Conservation (phyloP, 2,797 vertebrate genomes). For the Neosilurus hyrtlii region DNA sequence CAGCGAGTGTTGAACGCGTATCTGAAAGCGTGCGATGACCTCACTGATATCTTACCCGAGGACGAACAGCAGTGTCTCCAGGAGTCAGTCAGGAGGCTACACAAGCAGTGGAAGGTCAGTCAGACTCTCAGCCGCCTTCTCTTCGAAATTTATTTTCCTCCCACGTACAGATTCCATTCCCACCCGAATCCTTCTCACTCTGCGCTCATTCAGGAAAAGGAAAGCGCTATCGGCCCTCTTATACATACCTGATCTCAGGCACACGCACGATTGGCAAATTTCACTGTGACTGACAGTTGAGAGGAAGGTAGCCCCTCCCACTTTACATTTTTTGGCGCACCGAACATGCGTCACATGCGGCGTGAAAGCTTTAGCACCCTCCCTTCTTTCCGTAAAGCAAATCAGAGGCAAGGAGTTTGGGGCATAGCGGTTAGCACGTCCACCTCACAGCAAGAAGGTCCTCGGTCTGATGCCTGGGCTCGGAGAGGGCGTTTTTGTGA, state of each 20-base stretch:
- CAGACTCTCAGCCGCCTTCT: neutral
- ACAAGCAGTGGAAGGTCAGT: slow-evolving; percentile 96
- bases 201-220: neutral
- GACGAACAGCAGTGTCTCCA: slow-evolving; percentile 90
- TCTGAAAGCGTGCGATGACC: slow-evolving; percentile 95
- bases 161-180: neutral
- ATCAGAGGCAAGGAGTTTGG: too few relatives aligned
- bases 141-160: neutral
- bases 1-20: slow-evolving; percentile 91
- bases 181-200: neutral
- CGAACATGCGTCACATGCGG: neutral
- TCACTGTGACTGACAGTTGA: neutral
- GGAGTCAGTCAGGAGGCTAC: slow-evolving; percentile 91
- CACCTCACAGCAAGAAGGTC: too few relatives aligned
- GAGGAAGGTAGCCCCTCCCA: neutral
- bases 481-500: too few relatives aligned
- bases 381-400: neutral
- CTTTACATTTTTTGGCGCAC: neutral
- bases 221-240: neutral
- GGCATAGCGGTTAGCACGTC: too few relatives aligned
- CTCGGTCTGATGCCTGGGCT: too few relatives aligned
- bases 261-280: neutral
- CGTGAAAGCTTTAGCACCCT: neutral
- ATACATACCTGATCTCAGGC: neutral
- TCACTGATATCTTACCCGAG: slow-evolving; percentile 95